Percentiles rank a stretch among this genome's conserved stretches.
Conservation (phyloP, 2,797 vertebrate genomes). For the Macropus fuliginosus region DNA sequence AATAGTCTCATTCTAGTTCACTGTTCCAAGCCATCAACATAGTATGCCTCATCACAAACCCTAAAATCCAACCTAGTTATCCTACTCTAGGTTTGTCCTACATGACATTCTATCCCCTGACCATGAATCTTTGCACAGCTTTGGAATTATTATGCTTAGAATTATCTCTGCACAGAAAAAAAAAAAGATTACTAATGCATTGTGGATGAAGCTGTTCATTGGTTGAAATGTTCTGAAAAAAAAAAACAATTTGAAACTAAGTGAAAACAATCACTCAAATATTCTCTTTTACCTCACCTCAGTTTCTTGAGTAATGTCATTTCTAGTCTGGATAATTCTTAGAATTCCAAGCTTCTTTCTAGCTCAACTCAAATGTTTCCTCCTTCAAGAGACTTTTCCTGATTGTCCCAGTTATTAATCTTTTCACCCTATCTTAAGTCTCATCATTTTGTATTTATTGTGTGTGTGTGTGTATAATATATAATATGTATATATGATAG, state of each 20-base stretch:
- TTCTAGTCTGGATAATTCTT: too few species aligned
- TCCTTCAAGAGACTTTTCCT: neutral
- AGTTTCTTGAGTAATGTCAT: neutral
- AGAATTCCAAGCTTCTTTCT: neutral
- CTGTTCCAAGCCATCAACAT: neutral
- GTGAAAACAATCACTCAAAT: neutral
- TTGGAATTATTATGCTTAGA: neutral
- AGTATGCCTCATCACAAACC: neutral
- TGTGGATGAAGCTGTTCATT: neutral
- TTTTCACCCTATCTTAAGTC: neutral
- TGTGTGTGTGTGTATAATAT: neutral
- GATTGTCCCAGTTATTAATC: neutral
- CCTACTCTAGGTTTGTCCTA: neutral
- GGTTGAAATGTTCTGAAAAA: neutral
- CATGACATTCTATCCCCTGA: neutral
- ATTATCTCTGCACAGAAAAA: neutral
- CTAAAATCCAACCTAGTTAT: neutral
- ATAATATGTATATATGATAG: neutral
- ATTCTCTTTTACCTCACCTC: neutral
- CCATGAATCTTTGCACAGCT: neutral
- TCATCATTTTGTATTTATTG: neutral
- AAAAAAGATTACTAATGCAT: neutral
- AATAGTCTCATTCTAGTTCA: neutral
- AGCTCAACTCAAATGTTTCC: neutral
- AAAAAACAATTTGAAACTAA: neutral